Evolutionary conservation across 1,140 invertebrate species (phyloP).

Genomic region (Philotrypesis tridentata): DNA sequence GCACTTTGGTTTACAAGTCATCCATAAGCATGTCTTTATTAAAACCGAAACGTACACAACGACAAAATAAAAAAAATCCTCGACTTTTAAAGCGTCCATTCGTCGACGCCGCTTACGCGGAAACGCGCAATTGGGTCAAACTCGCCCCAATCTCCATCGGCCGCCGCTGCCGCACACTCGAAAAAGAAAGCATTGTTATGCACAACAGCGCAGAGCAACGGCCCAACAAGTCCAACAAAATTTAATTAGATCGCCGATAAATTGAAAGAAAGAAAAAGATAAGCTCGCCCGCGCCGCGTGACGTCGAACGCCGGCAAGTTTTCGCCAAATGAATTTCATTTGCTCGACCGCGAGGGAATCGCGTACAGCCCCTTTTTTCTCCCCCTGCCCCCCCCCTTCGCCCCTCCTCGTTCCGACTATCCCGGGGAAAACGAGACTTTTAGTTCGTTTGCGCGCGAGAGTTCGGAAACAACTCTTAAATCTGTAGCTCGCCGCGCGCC

Average conservation of each 20-base stretch:
- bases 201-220: too few relatives aligned
- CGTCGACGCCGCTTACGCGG: too few relatives aligned
- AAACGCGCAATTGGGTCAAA: too few relatives aligned
- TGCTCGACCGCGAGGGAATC: slow-evolving; percentile 12
- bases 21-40: too few relatives aligned
- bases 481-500: slow-evolving; percentile 23
- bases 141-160: too few relatives aligned
- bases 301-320: not conserved
- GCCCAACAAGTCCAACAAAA: slow-evolving; percentile 26
- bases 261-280: not conserved
- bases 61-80: too few relatives aligned
- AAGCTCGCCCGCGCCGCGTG: not conserved
- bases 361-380: not conserved
- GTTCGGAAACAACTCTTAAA: slow-evolving; percentile 42
- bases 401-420: not conserved
- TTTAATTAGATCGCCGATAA: slow-evolving; percentile 17
- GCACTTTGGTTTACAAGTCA: too few relatives aligned
- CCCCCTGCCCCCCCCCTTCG: not conserved
- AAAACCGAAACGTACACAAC: too few relatives aligned
- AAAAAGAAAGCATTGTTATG: not conserved
- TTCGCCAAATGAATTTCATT: slow-evolving; percentile 41
- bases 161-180: too few relatives aligned
- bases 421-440: slow-evolving; percentile 37
- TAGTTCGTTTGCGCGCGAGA: slow-evolving; percentile 6
- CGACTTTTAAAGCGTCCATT: too few relatives aligned